Evolutionary conservation across 2,797 vertebrate genomes (phyloP).

Genomic region (Macrochelys suwanniensis): DNA sequence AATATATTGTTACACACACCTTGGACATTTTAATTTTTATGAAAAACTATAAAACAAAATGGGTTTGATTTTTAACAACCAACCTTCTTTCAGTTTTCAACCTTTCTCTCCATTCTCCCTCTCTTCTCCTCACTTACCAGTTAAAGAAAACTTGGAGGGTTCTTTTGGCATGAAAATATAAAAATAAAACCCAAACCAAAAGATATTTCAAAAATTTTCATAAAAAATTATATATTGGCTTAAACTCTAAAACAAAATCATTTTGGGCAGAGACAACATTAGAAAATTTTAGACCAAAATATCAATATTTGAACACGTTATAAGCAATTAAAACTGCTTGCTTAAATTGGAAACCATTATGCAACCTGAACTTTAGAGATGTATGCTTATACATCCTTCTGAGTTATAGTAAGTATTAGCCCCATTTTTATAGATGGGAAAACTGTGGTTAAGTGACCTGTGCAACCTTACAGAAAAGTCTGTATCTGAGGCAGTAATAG

Average conservation of each 20-base stretch:
- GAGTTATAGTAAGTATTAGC: not conserved
- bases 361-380: not conserved
- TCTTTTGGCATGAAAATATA: not conserved
- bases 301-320: not conserved
- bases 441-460: not conserved
- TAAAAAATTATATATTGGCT: not conserved
- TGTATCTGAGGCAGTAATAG: not conserved
- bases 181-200: not conserved
- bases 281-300: not conserved
- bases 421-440: not conserved
- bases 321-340: not conserved
- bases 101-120: not conserved
- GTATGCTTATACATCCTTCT: not conserved
- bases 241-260: not conserved
- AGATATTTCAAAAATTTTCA: not conserved
- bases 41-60: not conserved
- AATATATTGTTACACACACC: not conserved
- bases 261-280: not conserved
- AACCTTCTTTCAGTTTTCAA: not conserved
- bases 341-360: not conserved
- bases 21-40: not conserved
- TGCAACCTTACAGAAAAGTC: not conserved
- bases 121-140: not conserved
- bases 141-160: not conserved
- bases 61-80: not conserved